Conservation (phyloP, 1,140 invertebrate genomes). For the Littorina saxatilis region DNA sequence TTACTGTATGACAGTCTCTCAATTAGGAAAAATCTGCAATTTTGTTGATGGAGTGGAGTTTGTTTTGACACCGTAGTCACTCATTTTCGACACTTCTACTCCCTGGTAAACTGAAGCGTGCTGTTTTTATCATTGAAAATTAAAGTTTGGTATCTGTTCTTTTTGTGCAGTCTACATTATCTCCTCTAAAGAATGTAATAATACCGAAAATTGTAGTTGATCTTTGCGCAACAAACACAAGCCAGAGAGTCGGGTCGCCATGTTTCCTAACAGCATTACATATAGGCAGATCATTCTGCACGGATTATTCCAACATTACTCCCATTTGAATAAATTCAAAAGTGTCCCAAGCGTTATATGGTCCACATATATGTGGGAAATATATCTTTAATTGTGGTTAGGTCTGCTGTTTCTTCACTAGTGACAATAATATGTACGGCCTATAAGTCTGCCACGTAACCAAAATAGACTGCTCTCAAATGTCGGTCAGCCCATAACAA, state of each 20-base stretch:
- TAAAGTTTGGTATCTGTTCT: background rate
- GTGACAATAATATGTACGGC: background rate
- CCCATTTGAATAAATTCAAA: background rate
- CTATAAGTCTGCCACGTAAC: background rate
- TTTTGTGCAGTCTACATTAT: background rate
- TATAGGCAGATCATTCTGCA: background rate
- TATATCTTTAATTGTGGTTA: background rate
- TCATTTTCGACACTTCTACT: background rate
- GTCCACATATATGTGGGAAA: too few relatives aligned
- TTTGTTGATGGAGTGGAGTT: background rate
- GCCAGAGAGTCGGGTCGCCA: conserved; percentile 23
- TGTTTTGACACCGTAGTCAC: conserved; percentile 26
- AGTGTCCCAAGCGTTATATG: background rate
- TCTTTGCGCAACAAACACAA: conserved; percentile 45
- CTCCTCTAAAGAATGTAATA: background rate
- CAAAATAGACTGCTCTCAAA: background rate
- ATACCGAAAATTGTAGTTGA: conserved; percentile 1
- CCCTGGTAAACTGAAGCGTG: background rate
- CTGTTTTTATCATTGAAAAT: background rate
- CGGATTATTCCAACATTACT: background rate
- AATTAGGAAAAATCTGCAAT: conserved; percentile 10
- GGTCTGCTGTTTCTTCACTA: background rate
- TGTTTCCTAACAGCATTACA: conserved; percentile 26
- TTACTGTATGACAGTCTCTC: background rate
- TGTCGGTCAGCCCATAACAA: background rate